Evolutionary conservation across 1,140 invertebrate species (phyloP).

Genomic region (Sesamia nonagrioides): DNA sequence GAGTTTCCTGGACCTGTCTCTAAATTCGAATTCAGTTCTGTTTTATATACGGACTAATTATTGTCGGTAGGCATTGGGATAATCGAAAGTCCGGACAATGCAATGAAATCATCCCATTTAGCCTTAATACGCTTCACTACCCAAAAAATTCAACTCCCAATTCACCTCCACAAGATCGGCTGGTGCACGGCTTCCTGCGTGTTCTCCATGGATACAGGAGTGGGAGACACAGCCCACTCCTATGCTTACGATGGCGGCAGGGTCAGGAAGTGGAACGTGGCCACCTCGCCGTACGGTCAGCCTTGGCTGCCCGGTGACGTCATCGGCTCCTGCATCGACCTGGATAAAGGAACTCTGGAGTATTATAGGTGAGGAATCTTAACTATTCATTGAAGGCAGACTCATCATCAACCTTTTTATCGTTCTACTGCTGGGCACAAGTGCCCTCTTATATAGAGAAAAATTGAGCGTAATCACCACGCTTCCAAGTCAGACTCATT

Average conservation of each 20-base stretch:
- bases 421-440: too few relatives aligned
- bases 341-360: conserved; percentile 90
- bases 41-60: too few relatives aligned
- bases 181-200: conserved; percentile 92
- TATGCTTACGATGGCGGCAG: conserved; percentile 95
- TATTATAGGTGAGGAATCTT: conserved; percentile 86
- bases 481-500: too few relatives aligned
- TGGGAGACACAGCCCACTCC: conserved; percentile 93
- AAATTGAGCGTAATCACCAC: too few relatives aligned
- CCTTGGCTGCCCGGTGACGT: conserved; percentile 94
- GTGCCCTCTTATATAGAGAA: too few relatives aligned
- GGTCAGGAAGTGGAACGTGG: conserved; percentile 94
- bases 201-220: conserved; percentile 94
- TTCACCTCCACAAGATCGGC: conserved; percentile 87
- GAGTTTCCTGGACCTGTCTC: too few relatives aligned
- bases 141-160: not conserved
- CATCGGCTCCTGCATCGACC: conserved; percentile 93
- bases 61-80: too few relatives aligned
- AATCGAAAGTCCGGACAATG: too few relatives aligned
- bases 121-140: not conserved
- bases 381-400: too few relatives aligned
- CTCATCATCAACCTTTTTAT: too few relatives aligned
- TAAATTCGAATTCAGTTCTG: too few relatives aligned
- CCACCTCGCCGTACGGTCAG: conserved; percentile 93
- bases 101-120: too few relatives aligned